Conservation (phyloP, 2,113 vertebrate species). For the Castor canadensis region DNA sequence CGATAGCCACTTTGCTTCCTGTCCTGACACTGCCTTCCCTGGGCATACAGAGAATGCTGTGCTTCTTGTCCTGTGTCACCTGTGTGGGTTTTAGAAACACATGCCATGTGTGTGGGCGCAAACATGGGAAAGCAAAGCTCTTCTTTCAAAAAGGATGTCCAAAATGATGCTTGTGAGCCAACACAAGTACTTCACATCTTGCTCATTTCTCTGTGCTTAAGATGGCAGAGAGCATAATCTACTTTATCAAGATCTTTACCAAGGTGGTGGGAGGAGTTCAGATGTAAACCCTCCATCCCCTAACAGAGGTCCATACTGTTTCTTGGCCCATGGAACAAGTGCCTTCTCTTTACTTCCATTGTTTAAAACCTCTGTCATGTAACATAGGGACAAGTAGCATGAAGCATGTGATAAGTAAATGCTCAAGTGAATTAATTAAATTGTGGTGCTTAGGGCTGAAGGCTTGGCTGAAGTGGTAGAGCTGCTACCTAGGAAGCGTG, state of each 20-base stretch:
- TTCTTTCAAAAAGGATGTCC: conserved; percentile 31
- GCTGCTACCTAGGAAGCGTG: no score
- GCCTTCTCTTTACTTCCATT: conserved; percentile 15
- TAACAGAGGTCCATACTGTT: neutral
- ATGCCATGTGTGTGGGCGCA: neutral
- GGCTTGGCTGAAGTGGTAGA: no score
- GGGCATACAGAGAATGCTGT: neutral
- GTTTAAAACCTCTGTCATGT: neutral
- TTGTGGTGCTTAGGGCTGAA: neutral
- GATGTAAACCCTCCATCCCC: neutral
- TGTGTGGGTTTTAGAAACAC: neutral
- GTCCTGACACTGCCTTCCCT: neutral
- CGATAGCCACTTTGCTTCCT: neutral
- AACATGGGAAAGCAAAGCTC: neutral
- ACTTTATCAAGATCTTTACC: neutral
- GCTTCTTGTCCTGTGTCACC: neutral
- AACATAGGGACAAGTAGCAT: neutral
- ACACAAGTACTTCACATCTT: conserved; percentile 30
- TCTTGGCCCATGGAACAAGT: neutral
- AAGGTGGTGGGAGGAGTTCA: neutral
- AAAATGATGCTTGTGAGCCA: neutral
- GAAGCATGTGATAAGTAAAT: neutral
- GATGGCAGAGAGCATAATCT: neutral
- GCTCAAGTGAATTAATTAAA: conserved; percentile 31
- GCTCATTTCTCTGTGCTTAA: neutral